These are phyloP conservation scores for Trachythela sp. DNA, from an alignment of 64 coral and sea anemone species.

Conservation along the genomic window DNA sequence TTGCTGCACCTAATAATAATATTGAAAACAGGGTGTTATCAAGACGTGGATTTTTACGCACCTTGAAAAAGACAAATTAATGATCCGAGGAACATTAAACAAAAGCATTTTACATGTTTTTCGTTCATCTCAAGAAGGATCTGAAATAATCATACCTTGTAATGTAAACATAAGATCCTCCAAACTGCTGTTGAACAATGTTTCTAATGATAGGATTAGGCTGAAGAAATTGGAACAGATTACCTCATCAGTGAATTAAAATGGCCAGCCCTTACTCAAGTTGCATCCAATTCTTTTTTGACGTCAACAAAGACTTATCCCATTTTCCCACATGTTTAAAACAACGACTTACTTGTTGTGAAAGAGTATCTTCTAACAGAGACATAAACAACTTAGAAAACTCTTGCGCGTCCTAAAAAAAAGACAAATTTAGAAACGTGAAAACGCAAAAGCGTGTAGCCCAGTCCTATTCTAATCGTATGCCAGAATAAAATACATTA, in stretches of 20 bases:
- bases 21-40: background rate
- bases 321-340: background rate
- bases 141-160: conserved; percentile 58
- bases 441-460: background rate
- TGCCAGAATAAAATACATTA: background rate
- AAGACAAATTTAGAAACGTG: background rate
- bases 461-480: background rate
- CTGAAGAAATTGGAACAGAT: conserved; percentile 26
- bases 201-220: conserved; percentile 68
- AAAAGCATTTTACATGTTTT: background rate
- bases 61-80: no score
- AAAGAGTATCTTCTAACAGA: conserved; percentile 86
- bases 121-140: background rate
- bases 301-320: background rate
- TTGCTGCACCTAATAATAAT: conserved; percentile 64
- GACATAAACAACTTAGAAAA: conserved; percentile 96
- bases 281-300: background rate
- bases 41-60: no score
- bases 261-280: background rate
- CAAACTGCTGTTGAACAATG: conserved; percentile 87
- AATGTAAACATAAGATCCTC: conserved; percentile 83
- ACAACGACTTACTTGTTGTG: conserved; percentile 63
- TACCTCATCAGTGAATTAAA: background rate
- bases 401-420: conserved; percentile 81
- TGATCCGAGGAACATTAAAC: no score